These are phyloP conservation scores for Bicyclus anynana DNA, from an alignment of 1,140 invertebrate species.

Conservation along the genomic window DNA sequence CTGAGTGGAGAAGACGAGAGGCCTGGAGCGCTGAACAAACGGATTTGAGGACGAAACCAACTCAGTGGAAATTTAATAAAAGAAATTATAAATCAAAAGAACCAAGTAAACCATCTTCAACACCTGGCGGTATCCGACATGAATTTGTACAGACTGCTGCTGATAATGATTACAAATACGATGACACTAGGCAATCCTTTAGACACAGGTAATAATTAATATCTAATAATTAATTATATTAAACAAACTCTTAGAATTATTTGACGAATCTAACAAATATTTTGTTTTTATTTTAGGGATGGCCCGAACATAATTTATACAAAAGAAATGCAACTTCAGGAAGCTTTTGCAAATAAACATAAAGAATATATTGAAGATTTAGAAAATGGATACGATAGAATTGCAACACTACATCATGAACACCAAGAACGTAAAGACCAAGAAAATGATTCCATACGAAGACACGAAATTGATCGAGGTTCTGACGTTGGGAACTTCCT, in stretches of 20 bases:
- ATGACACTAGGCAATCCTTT: constrained; percentile 67
- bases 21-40: constrained; percentile 87
- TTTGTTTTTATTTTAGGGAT: constrained; percentile 55
- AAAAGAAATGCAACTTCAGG: constrained; percentile 76
- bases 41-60: constrained; percentile 80
- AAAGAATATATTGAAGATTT: constrained; percentile 80
- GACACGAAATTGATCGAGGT: constrained; percentile 86
- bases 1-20: constrained; percentile 84
- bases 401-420: constrained; percentile 70
- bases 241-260: no score
- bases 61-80: constrained; percentile 86
- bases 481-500: constrained; percentile 79
- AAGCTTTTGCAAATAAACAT: constrained; percentile 75
- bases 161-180: constrained; percentile 71
- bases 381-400: constrained; percentile 76
- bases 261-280: background rate
- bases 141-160: constrained; percentile 68
- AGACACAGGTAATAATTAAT: constrained; percentile 53
- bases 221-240: no score
- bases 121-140: constrained; percentile 63
- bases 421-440: constrained; percentile 51
- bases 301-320: constrained; percentile 77
- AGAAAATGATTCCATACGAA: constrained; percentile 84
- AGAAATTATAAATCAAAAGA: constrained; percentile 78
- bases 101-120: constrained; percentile 61